phyloP scores from a whole-genome alignment of 2,113 vertebrate species.

The Meriones unguiculatus region DNA sequence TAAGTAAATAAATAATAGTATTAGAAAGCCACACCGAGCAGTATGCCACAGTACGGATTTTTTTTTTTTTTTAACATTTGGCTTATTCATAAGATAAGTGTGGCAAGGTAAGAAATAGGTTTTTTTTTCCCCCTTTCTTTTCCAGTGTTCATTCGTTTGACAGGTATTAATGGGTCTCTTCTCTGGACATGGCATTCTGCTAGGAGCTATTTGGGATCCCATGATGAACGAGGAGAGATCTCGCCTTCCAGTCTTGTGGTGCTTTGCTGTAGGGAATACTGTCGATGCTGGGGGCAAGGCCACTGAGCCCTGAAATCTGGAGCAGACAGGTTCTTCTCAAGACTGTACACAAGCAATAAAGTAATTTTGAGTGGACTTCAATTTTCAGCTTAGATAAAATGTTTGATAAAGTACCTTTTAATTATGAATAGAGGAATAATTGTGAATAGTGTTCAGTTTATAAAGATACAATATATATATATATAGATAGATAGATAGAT shows the following conservation, averaged over 20 bases:
- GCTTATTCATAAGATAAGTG: not conserved
- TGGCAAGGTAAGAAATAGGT: slow-evolving; percentile 55
- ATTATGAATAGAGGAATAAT: not conserved
- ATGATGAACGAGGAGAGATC: slow-evolving; percentile 51
- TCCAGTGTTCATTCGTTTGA: slow-evolving; percentile 64
- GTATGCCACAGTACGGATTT: not conserved
- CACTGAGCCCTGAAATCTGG: slow-evolving; percentile 47
- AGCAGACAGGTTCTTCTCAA: not conserved
- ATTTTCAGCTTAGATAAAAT: slow-evolving; percentile 56
- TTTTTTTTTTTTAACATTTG: slow-evolving; percentile 8
- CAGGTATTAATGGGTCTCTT: slow-evolving; percentile 69
- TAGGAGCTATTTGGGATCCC: slow-evolving; percentile 48
- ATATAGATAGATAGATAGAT: too few species aligned
- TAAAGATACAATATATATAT: not conserved
- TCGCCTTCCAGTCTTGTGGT: slow-evolving; percentile 30
- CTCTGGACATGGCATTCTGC: slow-evolving; percentile 50
- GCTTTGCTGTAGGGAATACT: slow-evolving; percentile 43
- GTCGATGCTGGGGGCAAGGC: slow-evolving; percentile 63
- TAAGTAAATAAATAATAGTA: not conserved
- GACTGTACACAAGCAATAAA: slow-evolving; percentile 31
- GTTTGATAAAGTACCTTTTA: not conserved
- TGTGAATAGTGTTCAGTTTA: not conserved
- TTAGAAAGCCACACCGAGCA: not conserved
- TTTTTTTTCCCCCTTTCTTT: not conserved
- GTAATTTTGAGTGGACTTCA: not conserved